Base-by-base conservation (phyloP, 2,113 vertebrate species). In the Engraulis encrasicolus region DNA sequence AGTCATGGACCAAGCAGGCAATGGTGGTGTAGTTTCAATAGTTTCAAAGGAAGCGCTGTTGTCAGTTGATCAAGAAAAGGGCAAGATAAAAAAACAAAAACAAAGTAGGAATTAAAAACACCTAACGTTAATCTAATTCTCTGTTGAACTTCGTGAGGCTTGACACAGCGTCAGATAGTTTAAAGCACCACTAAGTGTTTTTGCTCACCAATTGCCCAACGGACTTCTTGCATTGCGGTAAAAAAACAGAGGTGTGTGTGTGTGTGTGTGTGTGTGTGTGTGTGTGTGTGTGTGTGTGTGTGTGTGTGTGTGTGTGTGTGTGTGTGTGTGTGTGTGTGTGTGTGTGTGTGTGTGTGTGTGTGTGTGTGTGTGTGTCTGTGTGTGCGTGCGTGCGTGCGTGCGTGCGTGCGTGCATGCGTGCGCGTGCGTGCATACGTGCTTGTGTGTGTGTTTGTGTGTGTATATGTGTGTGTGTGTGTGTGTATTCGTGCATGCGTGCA, bases 121-220 rank as follows among this genome's bases (percentile, higher is more conserved):
- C 66, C 66, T 74, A 15, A 34, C 6, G 2, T 14, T 74, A 0
- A 74, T 27, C 66, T 34, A 6, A 27, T 66, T 27, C 23, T 66
- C 6, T 12, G 27, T 31, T 6, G 58, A 3, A 3, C 40, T 45
- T 5, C 40, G 3, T 45, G 9, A 5, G 9, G 40, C 40, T 9
- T 45, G 40, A n/a, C n/a, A n/a, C n/a, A n/a, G n/a, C n/a, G n/a
- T n/a, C n/a, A n/a, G n/a, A n/a, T n/a, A n/a, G n/a, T n/a, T 93
- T 90, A 91, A 90, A 90, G 92, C 87, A 90, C 90, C 88, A 85
- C 89, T 78, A n/a, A n/a, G n/a, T n/a, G n/a, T n/a, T n/a, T n/a
- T n/a, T n/a, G n/a, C n/a, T n/a, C n/a, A n/a, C n/a, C n/a, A n/a
- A n/a, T n/a, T n/a, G n/a, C n/a, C n/a, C n/a, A n/a, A n/a, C n/a